A percentile compares a stretch with the other conserved stretches of the same genome.
Evolutionary conservation across 2,888 invertebrate species (phyloP).

Genomic region (Cremastinae sp.): DNA sequence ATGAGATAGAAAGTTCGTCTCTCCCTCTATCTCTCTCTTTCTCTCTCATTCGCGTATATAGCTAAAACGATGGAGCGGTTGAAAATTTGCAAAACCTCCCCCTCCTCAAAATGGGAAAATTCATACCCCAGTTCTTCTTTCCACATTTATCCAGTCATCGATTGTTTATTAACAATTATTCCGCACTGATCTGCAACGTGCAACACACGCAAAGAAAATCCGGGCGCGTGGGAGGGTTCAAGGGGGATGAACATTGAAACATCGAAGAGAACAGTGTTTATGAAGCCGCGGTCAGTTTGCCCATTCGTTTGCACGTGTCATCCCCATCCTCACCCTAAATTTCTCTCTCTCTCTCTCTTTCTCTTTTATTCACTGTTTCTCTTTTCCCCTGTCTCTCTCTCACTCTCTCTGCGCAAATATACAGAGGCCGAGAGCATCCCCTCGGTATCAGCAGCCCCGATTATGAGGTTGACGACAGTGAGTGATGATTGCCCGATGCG

Average conservation of each 20-base stretch:
- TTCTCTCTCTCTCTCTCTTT: constrained; percentile 20
- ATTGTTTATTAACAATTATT: constrained; percentile 70
- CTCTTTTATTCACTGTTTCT: constrained; percentile 7
- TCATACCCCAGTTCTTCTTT: neutral
- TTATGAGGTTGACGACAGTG: constrained; percentile 38
- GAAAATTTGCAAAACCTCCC: constrained; percentile 32
- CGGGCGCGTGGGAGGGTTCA: neutral
- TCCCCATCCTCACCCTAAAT: neutral
- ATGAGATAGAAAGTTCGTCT: neutral
- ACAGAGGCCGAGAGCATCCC: neutral
- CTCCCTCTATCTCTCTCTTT: constrained; percentile 6
- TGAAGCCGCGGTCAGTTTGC: constrained; percentile 53
- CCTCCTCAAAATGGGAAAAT: neutral
- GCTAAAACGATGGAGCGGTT: constrained; percentile 5
- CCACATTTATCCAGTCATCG: constrained; percentile 58
- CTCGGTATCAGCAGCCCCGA: constrained; percentile 22
- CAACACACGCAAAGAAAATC: neutral
- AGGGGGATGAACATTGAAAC: constrained; percentile 10
- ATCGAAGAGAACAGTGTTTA: constrained; percentile 54
- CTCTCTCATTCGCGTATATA: neutral
- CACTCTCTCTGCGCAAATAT: neutral
- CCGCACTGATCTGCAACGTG: constrained; percentile 57
- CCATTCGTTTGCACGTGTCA: constrained; percentile 46
- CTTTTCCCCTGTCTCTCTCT: too few species aligned
- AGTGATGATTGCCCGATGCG: constrained; percentile 46